Evolutionary conservation across 1,140 invertebrate species (phyloP), one percentile per base, ranked within the genome.

Genomic region (Zaprionus ornatus): DNA sequence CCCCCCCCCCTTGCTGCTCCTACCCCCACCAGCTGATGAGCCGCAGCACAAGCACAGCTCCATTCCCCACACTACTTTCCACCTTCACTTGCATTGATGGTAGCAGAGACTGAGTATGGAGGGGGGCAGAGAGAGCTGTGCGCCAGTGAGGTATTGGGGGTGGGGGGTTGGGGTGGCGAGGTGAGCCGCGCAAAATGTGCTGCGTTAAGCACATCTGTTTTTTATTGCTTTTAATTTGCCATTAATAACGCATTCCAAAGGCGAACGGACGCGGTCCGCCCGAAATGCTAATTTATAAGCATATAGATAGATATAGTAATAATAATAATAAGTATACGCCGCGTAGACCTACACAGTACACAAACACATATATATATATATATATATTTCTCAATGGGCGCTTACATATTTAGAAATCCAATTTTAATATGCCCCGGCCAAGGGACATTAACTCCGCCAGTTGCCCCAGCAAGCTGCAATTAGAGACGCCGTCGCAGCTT

Each of bases 171-270:
- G 13, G 25, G 17, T 21, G 59, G 60, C 23, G 4, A 12, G 7
- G 27, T 29, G 21, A 23, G 45, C 21, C 59, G 77, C 70, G 80
- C 78, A 84, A 84, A 91, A 88, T 91, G 81, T 90, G 90, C 90
- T 79, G 85, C 82, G 87, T 88, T 91, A 90, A 91, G 90, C 90
- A 91, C 90, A 91, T 91, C 90, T 91, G 90, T 88, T 91, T 91
- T 91, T 91, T 91, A 91, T 91, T 91, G 87, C 90, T 91, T 91
- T 91, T 91, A 91, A 91, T 91, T 91, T 90, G 90, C 90, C 90
- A 91, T 91, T 91, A 91, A 91, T 91, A 91, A 90, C 86, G 90
- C 90, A 91, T 91, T 91, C 79, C 80, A 71, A 45, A 80, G 71
- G 82, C 78, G 74, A 77, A 66, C 59, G 69, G 54, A 60, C 84